These are phyloP conservation scores for Yponomeuta evonymella DNA, from an alignment of 2,888 invertebrate genomes.

Conservation along the genomic window DNA sequence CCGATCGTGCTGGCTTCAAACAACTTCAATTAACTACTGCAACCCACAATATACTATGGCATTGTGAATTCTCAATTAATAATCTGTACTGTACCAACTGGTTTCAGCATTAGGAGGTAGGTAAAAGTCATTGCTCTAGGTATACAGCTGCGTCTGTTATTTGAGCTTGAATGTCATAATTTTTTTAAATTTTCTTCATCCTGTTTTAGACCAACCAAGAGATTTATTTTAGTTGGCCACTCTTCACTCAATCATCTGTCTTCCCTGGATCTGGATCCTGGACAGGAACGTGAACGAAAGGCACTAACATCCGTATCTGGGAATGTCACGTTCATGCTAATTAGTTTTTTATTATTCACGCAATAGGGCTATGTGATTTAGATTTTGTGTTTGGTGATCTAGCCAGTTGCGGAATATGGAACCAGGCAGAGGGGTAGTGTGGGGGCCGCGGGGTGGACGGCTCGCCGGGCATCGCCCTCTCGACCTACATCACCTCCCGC, in stretches of 20 bases:
- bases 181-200: too few species aligned
- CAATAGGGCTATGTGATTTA: constrained; percentile 1
- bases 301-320: background rate
- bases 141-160: too few species aligned
- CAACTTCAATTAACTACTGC: constrained; percentile 52
- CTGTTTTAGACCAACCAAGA: too few species aligned
- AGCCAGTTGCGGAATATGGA: constrained; percentile 25
- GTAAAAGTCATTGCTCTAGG: too few species aligned
- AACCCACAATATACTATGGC: constrained; percentile 44
- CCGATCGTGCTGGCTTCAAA: constrained; percentile 58
- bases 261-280: too few species aligned
- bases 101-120: too few species aligned
- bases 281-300: too few species aligned
- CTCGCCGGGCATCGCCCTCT: constrained; percentile 61
- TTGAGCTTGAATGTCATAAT: too few species aligned
- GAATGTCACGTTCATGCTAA: background rate
- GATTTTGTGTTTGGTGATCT: background rate
- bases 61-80: constrained; percentile 9
- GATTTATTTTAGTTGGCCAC: background rate
- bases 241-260: background rate
- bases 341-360: background rate
- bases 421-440: constrained; percentile 41
- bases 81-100: background rate
- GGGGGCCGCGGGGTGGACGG: constrained; percentile 53
- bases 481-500: constrained; percentile 62